Evolutionary conservation across 2,888 invertebrate species (phyloP).

Genomic region (Drosophila nr. perissopoda): DNA sequence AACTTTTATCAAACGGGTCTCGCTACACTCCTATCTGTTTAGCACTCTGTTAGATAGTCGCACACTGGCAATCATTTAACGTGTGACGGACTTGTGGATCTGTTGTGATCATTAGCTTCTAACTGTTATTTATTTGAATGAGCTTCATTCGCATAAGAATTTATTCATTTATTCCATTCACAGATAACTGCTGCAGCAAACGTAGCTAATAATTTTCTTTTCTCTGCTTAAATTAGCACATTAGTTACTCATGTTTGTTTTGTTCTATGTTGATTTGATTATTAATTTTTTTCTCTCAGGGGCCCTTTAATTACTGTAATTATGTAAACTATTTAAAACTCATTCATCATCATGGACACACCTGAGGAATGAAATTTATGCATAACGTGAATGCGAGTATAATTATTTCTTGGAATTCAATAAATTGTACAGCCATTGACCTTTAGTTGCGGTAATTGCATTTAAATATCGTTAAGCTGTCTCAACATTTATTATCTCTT

Average conservation of each 20-base stretch:
- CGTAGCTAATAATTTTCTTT: slow-evolving; percentile 21
- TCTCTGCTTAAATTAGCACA: slow-evolving; percentile 59
- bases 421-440: slow-evolving; percentile 43
- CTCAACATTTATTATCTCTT: slow-evolving; percentile 20
- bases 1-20: slow-evolving; percentile 8
- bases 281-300: slow-evolving; percentile 14
- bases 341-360: slow-evolving; percentile 11
- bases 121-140: slow-evolving; percentile 59
- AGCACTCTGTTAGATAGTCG: slow-evolving; percentile 17
- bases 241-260: slow-evolving; percentile 48
- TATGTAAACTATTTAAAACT: slow-evolving; percentile 24
- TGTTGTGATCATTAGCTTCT: slow-evolving; percentile 55
- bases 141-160: slow-evolving; percentile 34
- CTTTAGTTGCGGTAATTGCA: slow-evolving; percentile 28
- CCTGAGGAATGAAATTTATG: slow-evolving; percentile 10
- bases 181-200: background rate
- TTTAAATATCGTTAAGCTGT: slow-evolving; percentile 35
- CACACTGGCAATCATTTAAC: slow-evolving; percentile 59
- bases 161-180: slow-evolving; percentile 62
- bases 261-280: slow-evolving; percentile 21
- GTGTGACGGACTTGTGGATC: slow-evolving; percentile 38
- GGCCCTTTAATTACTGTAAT: slow-evolving; percentile 46
- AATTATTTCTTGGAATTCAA: slow-evolving; percentile 8
- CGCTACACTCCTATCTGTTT: background rate
- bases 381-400: slow-evolving; percentile 14